Evolutionary conservation across 2,888 invertebrate genomes (phyloP), one percentile per base, ranked within the genome.

Genomic region (Pristionchus maxplancki): DNA sequence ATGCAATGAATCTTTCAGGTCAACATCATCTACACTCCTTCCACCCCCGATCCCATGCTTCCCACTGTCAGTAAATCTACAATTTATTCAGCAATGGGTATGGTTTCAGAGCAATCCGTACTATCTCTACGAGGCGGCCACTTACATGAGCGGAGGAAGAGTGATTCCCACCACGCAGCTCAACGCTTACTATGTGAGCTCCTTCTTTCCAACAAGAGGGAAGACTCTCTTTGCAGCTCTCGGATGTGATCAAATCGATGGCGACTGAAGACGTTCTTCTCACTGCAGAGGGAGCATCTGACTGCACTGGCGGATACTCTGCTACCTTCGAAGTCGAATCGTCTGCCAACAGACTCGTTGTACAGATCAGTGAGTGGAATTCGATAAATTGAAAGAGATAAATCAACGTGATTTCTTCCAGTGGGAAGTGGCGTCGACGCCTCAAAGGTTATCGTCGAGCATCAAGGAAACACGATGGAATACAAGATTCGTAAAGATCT

Each of bases 71-170:
- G 82, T 31, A 5, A 48, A 31, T 13, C 4, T 44, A 44, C 0
- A 58, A 24, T 6, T 5, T 8, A 2, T 8, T 58, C 58, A n/a
- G n/a, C n/a, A 34, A 71, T 15, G 34, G 17, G 28, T 67, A 28
- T 67, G n/a, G 24, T 1, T 83, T 50, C 53, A 83, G 82, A 34
- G 53, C 40, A 62, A 62, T 64, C 85, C 85, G 13, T 85, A 64
- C 85, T 85, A 85, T 64, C 85, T 85, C 64, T 85, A 85, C 85
- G 86, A 87, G n/a, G 71, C 58, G 28, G 67, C 86, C 2, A 34
- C 86, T 8, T 71, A 71, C 71, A 53, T 71, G 58, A 71, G 71
- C 0, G 86, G 71, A 67, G 86, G 86, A 28, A n/a, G 86, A 67
- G 86, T 87, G n/a, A 53, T 87, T 50, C 86, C 86, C 48, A 44